A percentile compares a stretch with the other conserved stretches of the same genome.
Conservation (phyloP, 2,797 vertebrate genomes). For the Brachyrhaphis roseni region DNA sequence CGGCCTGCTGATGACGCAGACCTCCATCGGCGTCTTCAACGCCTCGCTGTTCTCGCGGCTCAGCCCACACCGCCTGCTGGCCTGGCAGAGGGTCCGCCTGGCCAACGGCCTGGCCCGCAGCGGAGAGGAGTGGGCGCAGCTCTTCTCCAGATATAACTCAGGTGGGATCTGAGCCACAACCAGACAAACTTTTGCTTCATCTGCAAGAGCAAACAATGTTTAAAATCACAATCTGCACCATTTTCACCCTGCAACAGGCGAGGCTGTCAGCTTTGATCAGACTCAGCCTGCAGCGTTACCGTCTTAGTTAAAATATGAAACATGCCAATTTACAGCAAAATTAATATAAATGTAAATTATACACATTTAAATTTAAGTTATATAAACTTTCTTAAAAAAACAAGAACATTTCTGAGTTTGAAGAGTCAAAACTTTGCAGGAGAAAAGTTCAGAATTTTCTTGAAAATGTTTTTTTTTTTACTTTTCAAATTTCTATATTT, state of each 20-base stretch:
- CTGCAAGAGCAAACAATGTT: neutral
- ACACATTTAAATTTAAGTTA: no score
- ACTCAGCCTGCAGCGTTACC: slow-evolving; percentile 12
- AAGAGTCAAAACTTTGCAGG: no score
- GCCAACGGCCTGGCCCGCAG: slow-evolving; percentile 85
- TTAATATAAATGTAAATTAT: no score
- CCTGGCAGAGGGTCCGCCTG: slow-evolving; percentile 92
- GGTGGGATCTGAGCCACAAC: slow-evolving; percentile 65
- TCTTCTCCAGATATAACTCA: slow-evolving; percentile 88
- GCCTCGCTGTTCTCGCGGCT: slow-evolving; percentile 80
- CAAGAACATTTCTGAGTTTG: no score
- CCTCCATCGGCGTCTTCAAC: slow-evolving; percentile 88
- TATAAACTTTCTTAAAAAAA: no score
- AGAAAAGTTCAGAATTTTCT: no score
- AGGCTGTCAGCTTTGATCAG: slow-evolving; percentile 51
- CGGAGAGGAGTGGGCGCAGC: slow-evolving; percentile 85
- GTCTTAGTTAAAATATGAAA: no score
- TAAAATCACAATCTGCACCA: neutral
- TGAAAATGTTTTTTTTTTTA: no score
- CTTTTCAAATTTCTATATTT: no score
- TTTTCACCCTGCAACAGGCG: slow-evolving; percentile 24
- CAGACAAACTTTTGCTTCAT: no score
- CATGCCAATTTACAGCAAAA: no score
- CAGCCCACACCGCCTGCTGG: slow-evolving; percentile 83
- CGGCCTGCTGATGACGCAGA: slow-evolving; percentile 88